Evolutionary conservation across 2,888 invertebrate genomes (phyloP).

Genomic region (Harpagoxenus sublaevis): DNA sequence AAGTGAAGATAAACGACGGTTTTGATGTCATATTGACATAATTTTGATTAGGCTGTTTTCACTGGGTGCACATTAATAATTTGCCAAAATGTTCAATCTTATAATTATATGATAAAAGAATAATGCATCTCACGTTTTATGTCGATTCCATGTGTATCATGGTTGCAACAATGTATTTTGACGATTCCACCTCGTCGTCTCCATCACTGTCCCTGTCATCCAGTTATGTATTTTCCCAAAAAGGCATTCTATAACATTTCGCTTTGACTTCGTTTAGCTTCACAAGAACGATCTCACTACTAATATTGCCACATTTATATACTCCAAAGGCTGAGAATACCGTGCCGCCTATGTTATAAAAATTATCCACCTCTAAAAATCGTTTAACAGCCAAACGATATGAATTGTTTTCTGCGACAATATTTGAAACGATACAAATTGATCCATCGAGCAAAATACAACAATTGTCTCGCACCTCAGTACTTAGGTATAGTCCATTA

Average conservation of each 20-base stretch:
- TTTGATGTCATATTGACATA: too few species aligned
- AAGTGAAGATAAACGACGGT: too few species aligned
- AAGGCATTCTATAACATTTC: neutral
- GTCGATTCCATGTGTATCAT: too few species aligned
- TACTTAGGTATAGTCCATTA: neutral
- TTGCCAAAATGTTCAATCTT: too few species aligned
- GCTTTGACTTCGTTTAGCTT: neutral
- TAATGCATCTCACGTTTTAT: too few species aligned
- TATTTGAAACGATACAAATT: neutral
- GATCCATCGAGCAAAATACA: conserved; percentile 2
- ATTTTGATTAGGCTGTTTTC: too few species aligned
- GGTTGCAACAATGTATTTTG: too few species aligned
- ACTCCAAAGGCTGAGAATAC: neutral
- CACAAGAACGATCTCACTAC: neutral
- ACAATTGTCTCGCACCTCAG: neutral
- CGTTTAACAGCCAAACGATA: conserved; percentile 1
- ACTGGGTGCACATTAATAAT: too few species aligned
- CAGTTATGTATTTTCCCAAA: neutral
- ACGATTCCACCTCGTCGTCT: too few species aligned
- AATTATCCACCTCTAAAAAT: conserved; percentile 1
- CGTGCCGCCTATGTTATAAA: neutral
- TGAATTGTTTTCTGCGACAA: neutral
- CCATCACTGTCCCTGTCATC: too few species aligned
- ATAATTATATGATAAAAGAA: too few species aligned
- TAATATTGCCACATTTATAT: neutral